These are phyloP conservation scores for Erebia ligea DNA, from an alignment of 2,888 invertebrate genomes.

Conservation along the genomic window DNA sequence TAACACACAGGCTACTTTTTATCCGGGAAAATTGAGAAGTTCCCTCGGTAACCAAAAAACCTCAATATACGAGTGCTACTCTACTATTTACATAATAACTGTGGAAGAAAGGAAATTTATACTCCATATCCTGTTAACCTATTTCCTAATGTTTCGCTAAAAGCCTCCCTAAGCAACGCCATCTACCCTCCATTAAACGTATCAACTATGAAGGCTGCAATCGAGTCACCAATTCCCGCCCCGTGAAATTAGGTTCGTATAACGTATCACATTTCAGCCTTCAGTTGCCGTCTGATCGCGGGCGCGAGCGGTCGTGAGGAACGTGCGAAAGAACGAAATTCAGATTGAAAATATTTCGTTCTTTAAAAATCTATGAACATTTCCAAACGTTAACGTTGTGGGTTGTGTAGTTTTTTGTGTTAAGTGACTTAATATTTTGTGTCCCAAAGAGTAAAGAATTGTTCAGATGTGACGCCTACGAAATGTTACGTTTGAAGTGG, in stretches of 20 bases:
- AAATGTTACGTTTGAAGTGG: slow-evolving; percentile 32
- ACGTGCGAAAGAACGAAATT: slow-evolving; percentile 12
- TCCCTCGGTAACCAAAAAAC: too few species aligned
- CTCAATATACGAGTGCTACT: too few species aligned
- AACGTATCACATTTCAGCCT: slow-evolving; percentile 54
- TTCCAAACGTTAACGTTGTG: background rate
- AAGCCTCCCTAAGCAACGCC: slow-evolving; percentile 41
- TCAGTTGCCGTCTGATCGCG: slow-evolving; percentile 62
- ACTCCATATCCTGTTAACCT: background rate
- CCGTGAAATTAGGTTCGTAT: slow-evolving; percentile 69
- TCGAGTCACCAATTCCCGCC: slow-evolving; percentile 54
- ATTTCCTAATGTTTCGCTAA: slow-evolving; percentile 1
- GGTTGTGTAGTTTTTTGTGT: slow-evolving; percentile 7
- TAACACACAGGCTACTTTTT: too few species aligned
- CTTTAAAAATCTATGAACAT: background rate
- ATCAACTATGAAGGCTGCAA: slow-evolving; percentile 51
- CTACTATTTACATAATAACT: too few species aligned
- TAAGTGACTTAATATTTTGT: slow-evolving; percentile 9
- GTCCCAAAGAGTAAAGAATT: background rate
- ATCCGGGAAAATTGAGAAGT: too few species aligned
- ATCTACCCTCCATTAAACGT: slow-evolving; percentile 44
- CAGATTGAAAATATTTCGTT: slow-evolving; percentile 19
- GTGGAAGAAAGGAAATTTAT: background rate
- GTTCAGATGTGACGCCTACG: slow-evolving; percentile 6
- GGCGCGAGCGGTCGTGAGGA: slow-evolving; percentile 47